phyloP scores from a whole-genome alignment of 2,113 vertebrate species.

The Rhynchomys soricoides region DNA sequence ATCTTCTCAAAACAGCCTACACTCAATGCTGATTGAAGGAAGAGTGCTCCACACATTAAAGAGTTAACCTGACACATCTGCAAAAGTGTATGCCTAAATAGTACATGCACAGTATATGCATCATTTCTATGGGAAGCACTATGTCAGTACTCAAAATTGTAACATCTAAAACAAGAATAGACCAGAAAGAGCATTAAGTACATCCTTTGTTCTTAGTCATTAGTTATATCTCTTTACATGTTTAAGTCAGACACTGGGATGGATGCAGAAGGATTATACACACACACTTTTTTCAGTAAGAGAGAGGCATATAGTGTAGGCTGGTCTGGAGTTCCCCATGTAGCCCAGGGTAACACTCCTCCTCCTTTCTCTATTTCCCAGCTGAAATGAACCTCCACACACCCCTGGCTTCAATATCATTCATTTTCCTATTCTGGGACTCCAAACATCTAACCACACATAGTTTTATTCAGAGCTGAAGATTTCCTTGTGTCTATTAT shows the following conservation, averaged over 20 bases:
- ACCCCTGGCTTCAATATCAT: background rate
- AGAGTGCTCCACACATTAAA: background rate
- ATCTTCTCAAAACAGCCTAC: constrained; percentile 15
- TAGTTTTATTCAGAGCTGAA: background rate
- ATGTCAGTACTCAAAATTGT: background rate
- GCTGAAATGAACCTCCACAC: background rate
- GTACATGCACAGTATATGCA: background rate
- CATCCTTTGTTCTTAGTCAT: background rate
- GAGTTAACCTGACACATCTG: background rate
- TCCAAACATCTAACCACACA: background rate
- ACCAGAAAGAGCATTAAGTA: background rate
- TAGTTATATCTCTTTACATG: background rate
- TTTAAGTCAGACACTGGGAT: background rate
- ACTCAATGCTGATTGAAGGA: background rate
- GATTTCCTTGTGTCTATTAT: too few relatives aligned
- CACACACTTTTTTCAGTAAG: background rate
- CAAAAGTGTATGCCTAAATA: background rate
- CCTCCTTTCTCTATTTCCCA: background rate
- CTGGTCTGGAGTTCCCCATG: background rate
- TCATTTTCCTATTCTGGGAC: background rate
- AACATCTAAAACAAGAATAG: background rate
- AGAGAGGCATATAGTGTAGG: background rate
- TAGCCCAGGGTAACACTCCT: background rate
- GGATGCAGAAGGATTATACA: background rate
- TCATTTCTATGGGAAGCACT: background rate